phyloP scores from a whole-genome alignment of 2,888 invertebrate species.

The Saturnia pavonia region DNA sequence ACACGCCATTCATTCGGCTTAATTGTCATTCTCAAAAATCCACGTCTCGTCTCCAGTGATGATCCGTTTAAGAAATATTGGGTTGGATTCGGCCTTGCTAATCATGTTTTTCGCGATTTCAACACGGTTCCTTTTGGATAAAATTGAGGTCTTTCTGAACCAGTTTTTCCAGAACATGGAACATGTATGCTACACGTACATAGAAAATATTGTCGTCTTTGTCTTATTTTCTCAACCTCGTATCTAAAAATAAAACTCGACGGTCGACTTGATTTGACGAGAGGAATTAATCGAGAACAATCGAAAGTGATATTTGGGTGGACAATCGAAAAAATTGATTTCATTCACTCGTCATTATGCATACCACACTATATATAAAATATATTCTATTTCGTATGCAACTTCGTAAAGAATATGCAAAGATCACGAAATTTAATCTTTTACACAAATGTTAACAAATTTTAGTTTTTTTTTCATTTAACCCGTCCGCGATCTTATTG shows the following conservation, averaged over 20 bases:
- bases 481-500: no score
- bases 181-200: no score
- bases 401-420: background rate
- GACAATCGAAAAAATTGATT: background rate
- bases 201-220: background rate
- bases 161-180: no score
- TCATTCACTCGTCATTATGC: background rate
- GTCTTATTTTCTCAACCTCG: background rate
- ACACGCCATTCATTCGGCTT: no score
- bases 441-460: background rate
- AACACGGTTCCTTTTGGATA: no score
- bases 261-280: background rate
- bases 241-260: background rate
- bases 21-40: no score
- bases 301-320: background rate
- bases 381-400: background rate
- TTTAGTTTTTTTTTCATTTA: no score
- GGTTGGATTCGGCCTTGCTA: no score
- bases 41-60: no score
- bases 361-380: background rate
- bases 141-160: no score
- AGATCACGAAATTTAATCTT: background rate
- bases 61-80: no score
- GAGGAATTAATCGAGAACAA: background rate
- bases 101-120: no score